A percentile compares a stretch with the other conserved stretches of the same genome.
phyloP scores from a whole-genome alignment of 2,113 vertebrate species.

The Penelope pileata region DNA sequence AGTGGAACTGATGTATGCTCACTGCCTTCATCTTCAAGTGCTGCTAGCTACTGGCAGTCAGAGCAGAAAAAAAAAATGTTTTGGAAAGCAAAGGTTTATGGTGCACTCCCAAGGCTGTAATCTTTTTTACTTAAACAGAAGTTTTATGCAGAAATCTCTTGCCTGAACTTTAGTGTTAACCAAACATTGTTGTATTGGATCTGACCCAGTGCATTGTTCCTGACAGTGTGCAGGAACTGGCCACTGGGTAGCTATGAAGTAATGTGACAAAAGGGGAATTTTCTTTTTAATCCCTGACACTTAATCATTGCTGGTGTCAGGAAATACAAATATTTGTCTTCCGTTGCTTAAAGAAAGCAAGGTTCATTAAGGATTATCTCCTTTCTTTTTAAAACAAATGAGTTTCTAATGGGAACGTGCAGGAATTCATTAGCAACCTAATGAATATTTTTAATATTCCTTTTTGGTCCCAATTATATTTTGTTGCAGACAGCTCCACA shows the following conservation, averaged over 20 bases:
- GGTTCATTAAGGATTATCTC: constrained; percentile 35
- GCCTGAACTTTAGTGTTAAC: neutral
- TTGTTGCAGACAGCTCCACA: neutral
- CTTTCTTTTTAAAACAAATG: constrained; percentile 16
- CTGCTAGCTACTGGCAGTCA: neutral
- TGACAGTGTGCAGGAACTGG: neutral
- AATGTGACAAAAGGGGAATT: constrained; percentile 25
- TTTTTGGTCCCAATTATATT: constrained; percentile 20
- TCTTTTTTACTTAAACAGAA: neutral
- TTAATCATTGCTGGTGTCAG: constrained; percentile 42
- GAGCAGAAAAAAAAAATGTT: neutral
- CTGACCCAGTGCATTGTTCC: neutral
- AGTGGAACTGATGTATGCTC: neutral
- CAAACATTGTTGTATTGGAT: neutral
- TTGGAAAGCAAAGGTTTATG: constrained; percentile 1
- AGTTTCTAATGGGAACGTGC: constrained; percentile 33
- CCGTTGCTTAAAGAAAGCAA: neutral
- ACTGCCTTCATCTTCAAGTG: constrained; percentile 27
- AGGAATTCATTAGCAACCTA: constrained; percentile 43
- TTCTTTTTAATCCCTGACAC: constrained; percentile 36
- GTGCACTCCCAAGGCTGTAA: neutral
- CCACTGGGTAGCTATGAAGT: neutral
- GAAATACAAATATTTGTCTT: constrained; percentile 36
- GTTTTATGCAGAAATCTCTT: neutral
- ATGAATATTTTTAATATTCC: neutral